Percentiles rank a stretch among this genome's conserved stretches.
phyloP scores from a whole-genome alignment of 2,113 vertebrate genomes.

The Saccopteryx bilineata region DNA sequence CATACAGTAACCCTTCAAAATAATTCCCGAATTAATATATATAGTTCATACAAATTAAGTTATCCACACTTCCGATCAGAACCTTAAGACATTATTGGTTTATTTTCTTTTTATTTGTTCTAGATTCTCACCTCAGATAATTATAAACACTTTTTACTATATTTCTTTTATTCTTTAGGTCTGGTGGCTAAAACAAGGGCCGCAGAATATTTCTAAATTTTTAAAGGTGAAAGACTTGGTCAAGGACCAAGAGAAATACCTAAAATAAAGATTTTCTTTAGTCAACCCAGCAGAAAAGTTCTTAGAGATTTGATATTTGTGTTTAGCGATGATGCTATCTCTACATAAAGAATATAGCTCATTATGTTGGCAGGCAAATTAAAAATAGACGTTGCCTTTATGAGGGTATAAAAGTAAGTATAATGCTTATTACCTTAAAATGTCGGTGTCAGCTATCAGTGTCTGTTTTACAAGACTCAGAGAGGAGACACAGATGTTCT shows the following conservation, averaged over 20 bases:
- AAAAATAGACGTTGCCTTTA: conserved; percentile 68
- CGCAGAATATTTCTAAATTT: neutral
- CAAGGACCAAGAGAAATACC: neutral
- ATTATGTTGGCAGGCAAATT: conserved; percentile 63
- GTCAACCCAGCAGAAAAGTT: neutral
- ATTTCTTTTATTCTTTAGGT: conserved; percentile 7
- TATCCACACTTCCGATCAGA: neutral
- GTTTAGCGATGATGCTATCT: conserved; percentile 35
- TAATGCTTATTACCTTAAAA: conserved; percentile 72
- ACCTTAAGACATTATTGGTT: neutral
- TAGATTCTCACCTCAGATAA: neutral
- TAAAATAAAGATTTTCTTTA: conserved; percentile 41
- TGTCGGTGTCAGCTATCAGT: conserved; percentile 68
- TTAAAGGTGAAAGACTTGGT: conserved; percentile 13
- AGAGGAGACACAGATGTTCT: conserved; percentile 73
- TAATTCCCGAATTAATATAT: conserved; percentile 17
- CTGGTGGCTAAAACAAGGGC: neutral
- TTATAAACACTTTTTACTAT: conserved; percentile 9
- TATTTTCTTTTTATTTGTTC: conserved; percentile 3
- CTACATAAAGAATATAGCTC: conserved; percentile 59
- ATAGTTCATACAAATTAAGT: neutral
- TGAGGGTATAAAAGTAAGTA: conserved; percentile 71
- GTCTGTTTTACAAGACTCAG: conserved; percentile 68
- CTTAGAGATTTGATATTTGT: conserved; percentile 39
- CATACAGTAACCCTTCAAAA: neutral